Evolutionary conservation across 2,888 invertebrate species (phyloP), one percentile per base, ranked within the genome.

Genomic region (Agrotis puta): DNA sequence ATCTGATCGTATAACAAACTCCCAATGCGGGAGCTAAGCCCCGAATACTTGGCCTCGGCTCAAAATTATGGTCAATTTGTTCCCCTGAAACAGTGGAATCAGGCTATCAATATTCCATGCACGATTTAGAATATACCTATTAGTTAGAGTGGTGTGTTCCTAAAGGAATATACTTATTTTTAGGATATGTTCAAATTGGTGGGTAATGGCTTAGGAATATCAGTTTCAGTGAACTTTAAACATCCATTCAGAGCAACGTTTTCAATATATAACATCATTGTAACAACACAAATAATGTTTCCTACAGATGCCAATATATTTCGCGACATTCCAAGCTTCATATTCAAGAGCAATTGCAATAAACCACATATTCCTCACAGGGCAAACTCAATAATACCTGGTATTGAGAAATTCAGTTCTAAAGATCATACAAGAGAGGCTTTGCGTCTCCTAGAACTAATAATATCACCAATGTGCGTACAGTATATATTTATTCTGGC

Each of bases 41-140:
- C 51, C 50, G 39, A 62, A 70, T 58, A 53, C 48, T 76, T 72
- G 69, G 61, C 69, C 50, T 57, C 45, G n/a, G 53, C 22, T 64
- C 47, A 58, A 67, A 76, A 62, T 68, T 65, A 76, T 57, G 54
- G 39, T 54, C 51, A 65, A 72, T 65, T 80, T 72, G 53, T 24
- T 64, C 27, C 22, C 22, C 20, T 58, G 51, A 24, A 71, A 48
- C 54, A 47, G 22, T 45, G 64, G 62, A 33, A 77, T 47, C 24
- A 33, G 48, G 57, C 59, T 43, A 51, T 64, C 39, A 56, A 56
- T 78, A 67, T 73, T 59, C 47, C 59, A 58, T 68, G 47, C 47
- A 56, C 43, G 66, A 56, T 64, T 78, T 61, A 51, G 47, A 16
- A 45, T 16, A 54, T 45, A 50, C 39, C 39, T 39, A 9, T 39